These are phyloP conservation scores for Hartigia nigra DNA, from an alignment of 2,888 invertebrate species.

Conservation along the genomic window DNA sequence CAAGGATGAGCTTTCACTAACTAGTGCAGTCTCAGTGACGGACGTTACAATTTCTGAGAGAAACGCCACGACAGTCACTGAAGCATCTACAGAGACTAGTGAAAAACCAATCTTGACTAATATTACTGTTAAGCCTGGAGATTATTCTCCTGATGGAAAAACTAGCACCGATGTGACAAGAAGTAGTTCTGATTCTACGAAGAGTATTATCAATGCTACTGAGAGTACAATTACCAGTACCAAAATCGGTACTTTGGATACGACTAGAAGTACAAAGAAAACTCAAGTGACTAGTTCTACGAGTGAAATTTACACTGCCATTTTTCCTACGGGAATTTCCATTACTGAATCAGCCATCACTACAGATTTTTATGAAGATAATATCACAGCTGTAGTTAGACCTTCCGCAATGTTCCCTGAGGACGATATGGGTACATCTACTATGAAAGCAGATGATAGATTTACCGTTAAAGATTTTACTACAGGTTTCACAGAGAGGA, in stretches of 20 bases:
- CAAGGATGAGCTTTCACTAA: not conserved
- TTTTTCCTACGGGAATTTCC: constrained; percentile 22
- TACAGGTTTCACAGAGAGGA: not conserved
- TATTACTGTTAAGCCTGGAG: not conserved
- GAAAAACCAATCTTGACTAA: not conserved
- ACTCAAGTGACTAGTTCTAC: constrained; percentile 36
- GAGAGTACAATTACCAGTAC: not conserved
- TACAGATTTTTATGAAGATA: constrained; percentile 3
- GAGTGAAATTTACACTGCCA: constrained; percentile 46
- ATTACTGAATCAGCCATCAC: constrained; percentile 3
- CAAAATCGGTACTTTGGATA: not conserved
- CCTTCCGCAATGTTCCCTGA: not conserved
- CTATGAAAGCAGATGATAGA: not conserved
- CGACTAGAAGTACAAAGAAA: constrained; percentile 19
- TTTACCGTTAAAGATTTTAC: not conserved
- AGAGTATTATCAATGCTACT: not conserved
- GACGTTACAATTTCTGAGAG: no score
- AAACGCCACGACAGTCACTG: not conserved
- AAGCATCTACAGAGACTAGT: not conserved
- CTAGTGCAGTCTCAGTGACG: not conserved
- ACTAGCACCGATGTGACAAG: not conserved
- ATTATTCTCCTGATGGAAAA: not conserved
- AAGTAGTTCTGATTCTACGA: not conserved
- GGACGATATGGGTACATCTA: not conserved
- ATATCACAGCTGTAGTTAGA: not conserved